Evolutionary conservation across 1,140 invertebrate genomes (phyloP), one percentile per base, ranked within the genome.

Genomic region (Aradophagus sp.): DNA sequence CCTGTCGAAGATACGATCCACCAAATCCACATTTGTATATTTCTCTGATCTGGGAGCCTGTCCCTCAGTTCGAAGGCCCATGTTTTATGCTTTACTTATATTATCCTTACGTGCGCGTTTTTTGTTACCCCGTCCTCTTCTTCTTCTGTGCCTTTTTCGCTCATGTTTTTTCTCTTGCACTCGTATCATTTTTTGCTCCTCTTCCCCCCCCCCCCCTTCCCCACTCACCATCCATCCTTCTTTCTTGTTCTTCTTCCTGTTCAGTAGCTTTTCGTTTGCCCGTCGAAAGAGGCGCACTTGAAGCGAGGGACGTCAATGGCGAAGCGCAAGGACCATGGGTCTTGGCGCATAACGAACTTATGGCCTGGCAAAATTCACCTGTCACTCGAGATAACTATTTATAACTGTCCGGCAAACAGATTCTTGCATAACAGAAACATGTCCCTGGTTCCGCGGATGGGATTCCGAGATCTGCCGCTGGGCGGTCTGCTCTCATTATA

Each of bases 351-450:
- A 70, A 70, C 45, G 42, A 62, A 70, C 58, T 70, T 73, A 71
- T 56, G 66, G 66, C 12, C 34, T 63, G 41, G 42, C 67, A 29
- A 81, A 83, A 80, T 81, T 74, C 75, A 79, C 77, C 80, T 80
- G 81, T 83, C 81, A 81, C 77, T 83, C 67, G 59, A 69, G 52
- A 78, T 81, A 81, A 80, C 79, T 83, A 83, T 81, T 83, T 81
- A 83, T 78, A 81, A 72, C 74, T 66, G 77, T 59, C 53, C 59
- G 14, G 2, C 17, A 6, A 53, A 31, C 15, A 59, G 39, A 70
- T 70, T 63, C 52, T 70, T 63, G 67, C 67, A 70, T 63, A 70
- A 52, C 34, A 58, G 50, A 58, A 41, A 58, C 44, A 52, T 15
- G 29, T 47, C 42, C 38, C 17, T 6, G 16, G 42, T 45, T 55